phyloP scores from a whole-genome alignment of 1,140 invertebrate species.

The Philaenus spumarius region DNA sequence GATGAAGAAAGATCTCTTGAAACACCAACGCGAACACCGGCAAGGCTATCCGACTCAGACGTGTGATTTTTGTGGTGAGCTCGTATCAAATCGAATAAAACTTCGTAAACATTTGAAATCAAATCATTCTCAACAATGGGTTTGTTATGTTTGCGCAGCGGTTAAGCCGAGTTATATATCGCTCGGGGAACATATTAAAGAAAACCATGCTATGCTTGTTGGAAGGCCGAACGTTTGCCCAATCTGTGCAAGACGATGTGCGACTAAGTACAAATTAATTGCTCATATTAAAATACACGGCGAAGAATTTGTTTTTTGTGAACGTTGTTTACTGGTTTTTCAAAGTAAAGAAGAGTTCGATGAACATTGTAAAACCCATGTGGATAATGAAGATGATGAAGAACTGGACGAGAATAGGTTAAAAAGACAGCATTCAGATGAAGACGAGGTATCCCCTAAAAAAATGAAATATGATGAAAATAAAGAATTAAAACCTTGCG shows the following conservation, averaged over 20 bases:
- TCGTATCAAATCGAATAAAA: conserved; percentile 50
- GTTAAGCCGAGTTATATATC: conserved; percentile 49
- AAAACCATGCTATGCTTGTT: conserved; percentile 44
- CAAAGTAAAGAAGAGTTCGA: conserved; percentile 44
- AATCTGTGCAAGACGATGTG: conserved; percentile 53
- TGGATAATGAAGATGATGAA: conserved; percentile 25
- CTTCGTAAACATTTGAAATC: conserved; percentile 52
- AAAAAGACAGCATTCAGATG: conserved; percentile 20
- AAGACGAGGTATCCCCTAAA: background rate
- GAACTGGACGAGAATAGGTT: conserved; percentile 19
- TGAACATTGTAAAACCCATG: conserved; percentile 35
- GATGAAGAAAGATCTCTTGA: conserved; percentile 46
- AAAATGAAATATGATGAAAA: background rate
- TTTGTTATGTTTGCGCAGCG: conserved; percentile 52
- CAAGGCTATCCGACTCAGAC: conserved; percentile 39
- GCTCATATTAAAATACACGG: conserved; percentile 55
- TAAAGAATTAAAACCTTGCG: background rate
- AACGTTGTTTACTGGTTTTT: conserved; percentile 51
- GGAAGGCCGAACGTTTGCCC: conserved; percentile 49
- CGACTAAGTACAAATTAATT: conserved; percentile 52
- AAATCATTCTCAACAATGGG: conserved; percentile 35
- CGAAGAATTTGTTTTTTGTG: conserved; percentile 50
- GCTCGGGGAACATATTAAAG: conserved; percentile 48
- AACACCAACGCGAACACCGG: conserved; percentile 48
- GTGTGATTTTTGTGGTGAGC: conserved; percentile 54